Percentiles rank a stretch among this genome's conserved stretches.
phyloP scores from a whole-genome alignment of 2,113 vertebrate species.

The Laterallus jamaicensis region DNA sequence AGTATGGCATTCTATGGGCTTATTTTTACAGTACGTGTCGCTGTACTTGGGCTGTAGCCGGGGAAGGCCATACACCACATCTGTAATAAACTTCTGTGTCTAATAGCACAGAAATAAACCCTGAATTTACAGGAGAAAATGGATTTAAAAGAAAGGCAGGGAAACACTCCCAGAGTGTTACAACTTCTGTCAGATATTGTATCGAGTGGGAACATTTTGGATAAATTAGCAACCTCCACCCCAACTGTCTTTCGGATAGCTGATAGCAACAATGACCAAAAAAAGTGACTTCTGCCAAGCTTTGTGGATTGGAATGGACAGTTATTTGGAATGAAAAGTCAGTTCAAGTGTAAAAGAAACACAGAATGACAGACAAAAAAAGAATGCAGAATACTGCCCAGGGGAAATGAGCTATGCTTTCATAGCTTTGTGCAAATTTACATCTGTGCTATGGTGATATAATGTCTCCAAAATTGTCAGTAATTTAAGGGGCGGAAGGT shows the following conservation, averaged over 20 bases:
- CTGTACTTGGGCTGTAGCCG: background rate
- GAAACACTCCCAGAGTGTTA: background rate
- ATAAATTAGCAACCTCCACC: background rate
- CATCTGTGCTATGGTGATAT: constrained; percentile 48
- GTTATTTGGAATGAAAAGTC: constrained; percentile 5
- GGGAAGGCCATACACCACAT: background rate
- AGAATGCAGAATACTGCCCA: constrained; percentile 43
- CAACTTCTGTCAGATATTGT: background rate
- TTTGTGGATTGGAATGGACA: constrained; percentile 20
- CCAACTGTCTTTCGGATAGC: background rate
- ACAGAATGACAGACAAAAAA: constrained; percentile 52
- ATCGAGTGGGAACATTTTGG: background rate
- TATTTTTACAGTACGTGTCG: background rate
- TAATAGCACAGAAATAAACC: background rate
- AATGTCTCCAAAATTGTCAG: background rate
- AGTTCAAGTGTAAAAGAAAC: background rate
- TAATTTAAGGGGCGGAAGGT: background rate
- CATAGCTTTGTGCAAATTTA: constrained; percentile 25
- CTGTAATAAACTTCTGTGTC: background rate
- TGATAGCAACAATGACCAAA: background rate
- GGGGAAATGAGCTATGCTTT: constrained; percentile 45
- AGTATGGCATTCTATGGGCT: background rate
- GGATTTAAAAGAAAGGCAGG: background rate
- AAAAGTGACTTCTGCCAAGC: constrained; percentile 34
- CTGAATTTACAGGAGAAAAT: background rate